phyloP scores from a whole-genome alignment of 2,888 invertebrate species.

The Sinohyriopsis cumingii region DNA sequence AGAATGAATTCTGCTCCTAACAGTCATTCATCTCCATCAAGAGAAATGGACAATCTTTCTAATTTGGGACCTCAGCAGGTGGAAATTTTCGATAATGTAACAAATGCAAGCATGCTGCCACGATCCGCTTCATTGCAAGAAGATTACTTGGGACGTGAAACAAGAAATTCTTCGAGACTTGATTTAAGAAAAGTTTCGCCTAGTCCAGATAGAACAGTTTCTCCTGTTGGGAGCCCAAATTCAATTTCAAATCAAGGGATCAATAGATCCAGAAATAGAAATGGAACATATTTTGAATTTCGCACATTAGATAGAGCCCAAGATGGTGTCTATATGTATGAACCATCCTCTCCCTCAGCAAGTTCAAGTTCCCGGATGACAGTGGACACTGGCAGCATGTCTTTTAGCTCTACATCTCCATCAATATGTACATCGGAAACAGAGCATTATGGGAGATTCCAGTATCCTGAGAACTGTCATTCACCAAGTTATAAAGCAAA shows the following conservation, averaged over 20 bases:
- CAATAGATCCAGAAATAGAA: slow-evolving; percentile 11
- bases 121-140: slow-evolving; percentile 37
- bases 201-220: slow-evolving; percentile 34
- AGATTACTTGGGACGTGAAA: slow-evolving; percentile 34
- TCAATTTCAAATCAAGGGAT: too few relatives aligned
- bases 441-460: too few relatives aligned
- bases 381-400: too few relatives aligned
- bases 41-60: slow-evolving; percentile 16
- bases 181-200: slow-evolving; percentile 31
- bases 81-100: slow-evolving; percentile 23
- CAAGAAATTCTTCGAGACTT: slow-evolving; percentile 25
- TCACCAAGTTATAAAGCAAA: too few relatives aligned
- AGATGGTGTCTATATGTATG: too few relatives aligned
- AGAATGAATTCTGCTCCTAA: slow-evolving; percentile 40
- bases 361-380: too few relatives aligned
- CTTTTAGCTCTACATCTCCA: too few relatives aligned
- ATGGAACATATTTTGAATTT: slow-evolving; percentile 33
- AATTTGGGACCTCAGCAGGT: slow-evolving; percentile 23
- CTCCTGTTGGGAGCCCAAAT: slow-evolving; percentile 27
- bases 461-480: too few relatives aligned
- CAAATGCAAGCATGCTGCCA: slow-evolving; percentile 28
- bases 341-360: too few relatives aligned
- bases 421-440: too few relatives aligned
- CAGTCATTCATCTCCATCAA: slow-evolving; percentile 25
- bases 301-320: slow-evolving; percentile 19